Conservation (phyloP, 2,113 vertebrate species). For the Cacatua alba region DNA sequence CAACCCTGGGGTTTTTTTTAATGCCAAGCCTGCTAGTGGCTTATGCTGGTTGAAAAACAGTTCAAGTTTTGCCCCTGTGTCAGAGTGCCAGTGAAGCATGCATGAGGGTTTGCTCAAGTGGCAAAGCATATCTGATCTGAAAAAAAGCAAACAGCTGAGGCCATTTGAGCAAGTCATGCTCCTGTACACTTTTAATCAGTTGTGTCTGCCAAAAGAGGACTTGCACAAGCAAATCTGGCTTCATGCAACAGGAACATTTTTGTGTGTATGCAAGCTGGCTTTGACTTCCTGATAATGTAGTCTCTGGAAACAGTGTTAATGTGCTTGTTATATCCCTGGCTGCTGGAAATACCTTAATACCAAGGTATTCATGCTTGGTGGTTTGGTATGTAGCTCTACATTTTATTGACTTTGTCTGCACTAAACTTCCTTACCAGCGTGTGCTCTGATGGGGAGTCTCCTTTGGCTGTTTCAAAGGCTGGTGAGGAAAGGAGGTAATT, state of each 20-base stretch:
- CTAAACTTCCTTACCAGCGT: neutral
- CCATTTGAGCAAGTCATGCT: conserved; percentile 36
- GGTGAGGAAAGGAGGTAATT: neutral
- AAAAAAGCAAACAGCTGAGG: conserved; percentile 18
- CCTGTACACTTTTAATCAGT: conserved; percentile 6
- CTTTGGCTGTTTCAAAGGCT: neutral
- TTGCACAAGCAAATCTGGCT: conserved; percentile 62
- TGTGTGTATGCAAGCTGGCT: neutral
- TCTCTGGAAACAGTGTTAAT: conserved; percentile 32
- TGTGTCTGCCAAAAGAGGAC: conserved; percentile 17
- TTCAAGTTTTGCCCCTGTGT: neutral
- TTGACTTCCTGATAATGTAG: neutral
- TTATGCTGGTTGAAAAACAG: neutral
- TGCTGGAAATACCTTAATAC: conserved; percentile 46
- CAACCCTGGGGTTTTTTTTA: neutral
- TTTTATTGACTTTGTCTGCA: conserved; percentile 33
- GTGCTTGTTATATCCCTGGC: conserved; percentile 20
- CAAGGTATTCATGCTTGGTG: conserved; percentile 29
- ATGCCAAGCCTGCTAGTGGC: neutral
- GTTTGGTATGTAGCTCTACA: conserved; percentile 1
- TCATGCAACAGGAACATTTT: conserved; percentile 17
- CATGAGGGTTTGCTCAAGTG: conserved; percentile 23
- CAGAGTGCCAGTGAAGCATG: conserved; percentile 1
- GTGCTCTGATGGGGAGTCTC: neutral
- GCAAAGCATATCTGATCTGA: conserved; percentile 22